These are phyloP conservation scores for Drosophila colorata DNA, from an alignment of 2,888 invertebrate genomes.

Conservation along the genomic window DNA sequence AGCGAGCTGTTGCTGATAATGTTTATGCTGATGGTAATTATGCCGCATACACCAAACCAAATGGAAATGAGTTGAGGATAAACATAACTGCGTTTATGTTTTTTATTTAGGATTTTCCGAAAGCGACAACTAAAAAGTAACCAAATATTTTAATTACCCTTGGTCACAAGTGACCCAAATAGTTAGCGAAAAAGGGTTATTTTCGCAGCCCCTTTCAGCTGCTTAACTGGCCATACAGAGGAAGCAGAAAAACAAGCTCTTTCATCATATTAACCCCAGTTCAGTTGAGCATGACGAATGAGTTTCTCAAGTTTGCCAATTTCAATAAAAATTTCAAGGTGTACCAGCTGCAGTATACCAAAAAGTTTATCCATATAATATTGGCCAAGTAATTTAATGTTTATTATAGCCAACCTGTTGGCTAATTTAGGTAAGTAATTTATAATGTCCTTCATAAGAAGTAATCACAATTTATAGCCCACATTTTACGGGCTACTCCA, in stretches of 20 bases:
- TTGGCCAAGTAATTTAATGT: slow-evolving; percentile 44
- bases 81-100: slow-evolving; percentile 1
- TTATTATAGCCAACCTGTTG: slow-evolving; percentile 60
- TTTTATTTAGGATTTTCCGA: not conserved
- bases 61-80: slow-evolving; percentile 8
- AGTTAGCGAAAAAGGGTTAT: slow-evolving; percentile 20
- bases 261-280: slow-evolving; percentile 45
- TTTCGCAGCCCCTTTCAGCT: slow-evolving; percentile 29
- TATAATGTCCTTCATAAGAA: slow-evolving; percentile 1
- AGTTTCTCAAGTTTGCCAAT: slow-evolving; percentile 41
- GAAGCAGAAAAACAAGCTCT: slow-evolving; percentile 19
- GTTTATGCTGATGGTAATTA: slow-evolving; percentile 49
- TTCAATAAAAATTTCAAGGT: slow-evolving; percentile 41
- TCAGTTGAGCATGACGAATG: slow-evolving; percentile 72
- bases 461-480: slow-evolving; percentile 48
- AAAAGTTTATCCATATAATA: slow-evolving; percentile 45
- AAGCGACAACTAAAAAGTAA: slow-evolving; percentile 27
- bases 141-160: slow-evolving; percentile 64
- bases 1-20: slow-evolving; percentile 32
- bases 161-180: slow-evolving; percentile 17
- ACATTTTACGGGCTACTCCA: slow-evolving; percentile 42
- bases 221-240: slow-evolving; percentile 44
- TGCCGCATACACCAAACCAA: slow-evolving; percentile 23
- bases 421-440: slow-evolving; percentile 24
- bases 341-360: slow-evolving; percentile 48